Evolutionary conservation across 2,888 invertebrate species (phyloP).

Genomic region (Eumacrocentrus americanus): DNA sequence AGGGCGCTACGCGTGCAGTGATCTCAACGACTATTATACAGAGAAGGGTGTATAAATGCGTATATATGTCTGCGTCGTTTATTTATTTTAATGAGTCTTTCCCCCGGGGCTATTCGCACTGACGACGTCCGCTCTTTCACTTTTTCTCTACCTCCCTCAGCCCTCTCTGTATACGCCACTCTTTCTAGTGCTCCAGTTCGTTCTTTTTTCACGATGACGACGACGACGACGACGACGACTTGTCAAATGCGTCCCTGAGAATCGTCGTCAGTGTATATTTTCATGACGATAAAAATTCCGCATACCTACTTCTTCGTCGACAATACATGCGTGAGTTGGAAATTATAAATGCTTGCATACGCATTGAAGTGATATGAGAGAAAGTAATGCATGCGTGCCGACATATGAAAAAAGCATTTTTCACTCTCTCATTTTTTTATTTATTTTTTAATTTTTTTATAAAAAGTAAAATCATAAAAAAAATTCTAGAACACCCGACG

Average conservation of each 20-base stretch:
- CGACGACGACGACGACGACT: no score
- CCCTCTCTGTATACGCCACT: neutral
- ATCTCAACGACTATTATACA: neutral
- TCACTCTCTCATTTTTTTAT: constrained; percentile 1
- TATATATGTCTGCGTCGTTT: constrained; percentile 39
- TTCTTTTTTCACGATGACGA: neutral
- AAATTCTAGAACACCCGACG: constrained; percentile 1
- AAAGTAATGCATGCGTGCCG: constrained; percentile 1
- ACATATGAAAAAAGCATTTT: constrained; percentile 5
- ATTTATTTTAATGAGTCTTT: constrained; percentile 56
- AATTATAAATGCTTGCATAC: constrained; percentile 49
- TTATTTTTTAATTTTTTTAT: neutral
- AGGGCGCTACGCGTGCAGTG: constrained; percentile 11
- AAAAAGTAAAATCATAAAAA: neutral
- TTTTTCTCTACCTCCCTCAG: constrained; percentile 16
- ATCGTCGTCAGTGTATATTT: constrained; percentile 15
- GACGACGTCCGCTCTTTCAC: constrained; percentile 21
- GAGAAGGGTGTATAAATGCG: constrained; percentile 11
- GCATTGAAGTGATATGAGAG: constrained; percentile 49
- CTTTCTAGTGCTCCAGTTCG: constrained; percentile 5
- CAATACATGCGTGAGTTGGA: neutral
- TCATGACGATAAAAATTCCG: constrained; percentile 13
- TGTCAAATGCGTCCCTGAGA: no score
- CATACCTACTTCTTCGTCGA: neutral
- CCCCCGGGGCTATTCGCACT: constrained; percentile 27